A percentile compares a stretch with the other conserved stretches of the same genome.
phyloP scores from a whole-genome alignment of 2,888 invertebrate genomes.

The Seladonia tumulorum region DNA sequence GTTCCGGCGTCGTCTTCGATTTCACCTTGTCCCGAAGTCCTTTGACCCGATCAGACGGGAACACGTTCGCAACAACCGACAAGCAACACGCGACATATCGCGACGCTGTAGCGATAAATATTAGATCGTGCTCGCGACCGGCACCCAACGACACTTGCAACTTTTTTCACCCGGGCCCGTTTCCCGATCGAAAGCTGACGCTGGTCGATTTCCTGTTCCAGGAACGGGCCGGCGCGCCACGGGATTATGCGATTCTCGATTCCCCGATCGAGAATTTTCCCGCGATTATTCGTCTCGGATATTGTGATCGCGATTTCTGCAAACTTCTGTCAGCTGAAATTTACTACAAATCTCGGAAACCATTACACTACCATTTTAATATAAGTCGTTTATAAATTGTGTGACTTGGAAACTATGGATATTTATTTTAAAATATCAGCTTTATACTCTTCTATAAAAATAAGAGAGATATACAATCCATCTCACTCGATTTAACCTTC shows the following conservation, averaged over 20 bases:
- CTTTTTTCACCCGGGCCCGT: not conserved
- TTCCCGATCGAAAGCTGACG: constrained; percentile 18
- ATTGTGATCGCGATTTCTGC: not conserved
- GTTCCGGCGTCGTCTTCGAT: constrained; percentile 37
- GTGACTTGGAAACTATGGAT: no score
- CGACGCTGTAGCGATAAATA: constrained; percentile 28
- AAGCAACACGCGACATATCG: constrained; percentile 23
- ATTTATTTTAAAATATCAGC: no score
- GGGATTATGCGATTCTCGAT: not conserved
- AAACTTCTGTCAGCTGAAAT: not conserved
- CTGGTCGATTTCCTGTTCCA: constrained; percentile 10
- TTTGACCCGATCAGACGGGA: constrained; percentile 32
- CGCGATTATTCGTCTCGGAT: not conserved
- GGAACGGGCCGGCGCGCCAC: not conserved
- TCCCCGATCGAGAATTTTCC: not conserved
- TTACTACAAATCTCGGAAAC: not conserved
- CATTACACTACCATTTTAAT: not conserved
- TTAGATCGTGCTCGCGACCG: constrained; percentile 15
- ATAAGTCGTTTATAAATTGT: no score
- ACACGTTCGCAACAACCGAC: constrained; percentile 20
- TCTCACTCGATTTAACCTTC: no score
- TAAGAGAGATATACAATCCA: no score
- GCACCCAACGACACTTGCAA: not conserved
- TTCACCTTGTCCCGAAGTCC: constrained; percentile 41
- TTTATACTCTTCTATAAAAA: no score